Base-by-base conservation (phyloP, 2,888 invertebrate species). In the Seira sanloemensis region DNA sequence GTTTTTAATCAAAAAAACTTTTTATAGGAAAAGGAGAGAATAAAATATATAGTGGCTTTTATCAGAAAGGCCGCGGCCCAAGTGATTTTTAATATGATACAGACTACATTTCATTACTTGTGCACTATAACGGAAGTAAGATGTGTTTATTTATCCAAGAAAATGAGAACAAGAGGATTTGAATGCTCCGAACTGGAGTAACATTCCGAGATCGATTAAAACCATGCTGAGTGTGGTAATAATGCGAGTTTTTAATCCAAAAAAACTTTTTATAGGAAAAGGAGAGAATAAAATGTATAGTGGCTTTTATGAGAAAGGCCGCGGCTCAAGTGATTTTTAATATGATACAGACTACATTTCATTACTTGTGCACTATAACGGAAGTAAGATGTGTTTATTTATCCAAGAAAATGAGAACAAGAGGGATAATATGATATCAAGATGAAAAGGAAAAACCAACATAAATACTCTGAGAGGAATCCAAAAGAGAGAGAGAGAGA, bases 381-480 rank as follows among this genome's bases (percentile, higher is more conserved):
- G 16, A 12, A 50, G 2, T 21, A 68, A 25, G 27, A n/a, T 66
- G 9, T 66, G 66, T 18, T 50, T 1, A 50, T 12, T 50, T 50
- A 50, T 50, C n/a, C 50, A 12, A 50, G 5, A 12, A 50, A 50
- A 50, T 12, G 16, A 50, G 2, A 50, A 12, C 12, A 37, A 12
- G 37, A 7, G 50, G n/a, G n/a, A n/a, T n/a, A n/a, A n/a, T 50
- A 50, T n/a, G 2, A 16, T 26, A 68, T 68, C 68, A 68, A 68
- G 25, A 68, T 68, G 26, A 50, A 50, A 50, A 66, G 16, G 25
- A 66, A 24, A 66, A 66, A 66, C 1, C 66, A 66, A 24, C 9
- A 18, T 12, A 66, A 24, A 2, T 24, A 9, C 66, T 66, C 19
- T 46, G 50, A 24, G 9, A 66, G 16, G 16, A 66, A 66, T 19